These are phyloP conservation scores for Sminthopsis crassicaudata DNA, from an alignment of 2,113 vertebrate genomes.

Conservation along the genomic window DNA sequence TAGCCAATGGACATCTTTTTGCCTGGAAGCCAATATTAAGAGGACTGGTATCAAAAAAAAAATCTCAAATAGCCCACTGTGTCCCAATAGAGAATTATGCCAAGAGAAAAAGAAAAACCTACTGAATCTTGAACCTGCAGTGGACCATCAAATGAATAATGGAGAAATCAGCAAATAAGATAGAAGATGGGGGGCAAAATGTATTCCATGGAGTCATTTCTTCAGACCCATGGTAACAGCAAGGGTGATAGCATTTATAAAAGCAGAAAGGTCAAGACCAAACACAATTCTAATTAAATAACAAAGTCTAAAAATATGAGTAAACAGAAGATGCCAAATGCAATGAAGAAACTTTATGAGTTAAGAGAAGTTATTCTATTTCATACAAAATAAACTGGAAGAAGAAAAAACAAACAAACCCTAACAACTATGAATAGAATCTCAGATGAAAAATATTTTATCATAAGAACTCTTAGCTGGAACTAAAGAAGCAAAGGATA, in stretches of 20 bases:
- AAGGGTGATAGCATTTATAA: neutral
- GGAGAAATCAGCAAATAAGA: neutral
- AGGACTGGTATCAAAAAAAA: neutral
- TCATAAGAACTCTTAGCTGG: neutral
- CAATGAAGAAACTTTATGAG: neutral
- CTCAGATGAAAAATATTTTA: neutral
- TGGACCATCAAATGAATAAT: neutral
- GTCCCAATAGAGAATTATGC: neutral
- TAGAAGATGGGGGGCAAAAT: neutral
- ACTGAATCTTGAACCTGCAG: neutral
- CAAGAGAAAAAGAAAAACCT: neutral
- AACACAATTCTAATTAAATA: neutral
- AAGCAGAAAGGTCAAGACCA: neutral
- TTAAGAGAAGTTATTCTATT: neutral
- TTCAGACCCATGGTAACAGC: neutral
- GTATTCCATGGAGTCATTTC: neutral
- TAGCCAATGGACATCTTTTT: neutral
- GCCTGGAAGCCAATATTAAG: neutral
- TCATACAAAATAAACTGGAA: neutral
- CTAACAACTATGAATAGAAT: neutral
- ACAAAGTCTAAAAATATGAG: neutral
- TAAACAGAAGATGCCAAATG: neutral
- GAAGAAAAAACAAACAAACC: neutral
- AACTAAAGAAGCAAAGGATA: neutral
- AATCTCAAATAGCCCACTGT: neutral